Percentiles rank a stretch among this genome's conserved stretches.
These are phyloP conservation scores for Falco naumanni DNA, from an alignment of 2,797 vertebrate genomes.

Conservation along the genomic window DNA sequence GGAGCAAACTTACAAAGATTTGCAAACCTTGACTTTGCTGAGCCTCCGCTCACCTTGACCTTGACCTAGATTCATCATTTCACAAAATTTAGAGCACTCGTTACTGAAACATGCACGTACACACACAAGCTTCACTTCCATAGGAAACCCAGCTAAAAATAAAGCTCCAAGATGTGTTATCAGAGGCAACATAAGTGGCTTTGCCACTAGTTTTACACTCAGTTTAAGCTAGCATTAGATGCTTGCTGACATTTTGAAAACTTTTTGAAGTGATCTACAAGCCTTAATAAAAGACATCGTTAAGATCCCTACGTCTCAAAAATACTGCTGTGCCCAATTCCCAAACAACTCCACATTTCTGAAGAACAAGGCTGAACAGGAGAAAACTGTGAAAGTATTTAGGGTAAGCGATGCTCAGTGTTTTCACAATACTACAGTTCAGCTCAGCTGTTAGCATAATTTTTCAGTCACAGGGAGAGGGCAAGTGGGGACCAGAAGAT, in stretches of 20 bases:
- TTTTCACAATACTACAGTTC: neutral
- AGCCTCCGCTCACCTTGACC: neutral
- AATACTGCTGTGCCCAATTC: neutral
- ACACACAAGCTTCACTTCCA: neutral
- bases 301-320: neutral
- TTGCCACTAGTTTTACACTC: neutral
- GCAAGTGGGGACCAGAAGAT: neutral
- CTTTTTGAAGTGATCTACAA: neutral
- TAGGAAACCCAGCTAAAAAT: neutral
- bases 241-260: neutral
- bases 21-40: neutral
- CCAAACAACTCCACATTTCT: neutral
- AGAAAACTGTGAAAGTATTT: neutral
- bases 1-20: neutral
- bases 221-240: neutral
- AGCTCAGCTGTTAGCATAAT: neutral
- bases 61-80: neutral
- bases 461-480: neutral
- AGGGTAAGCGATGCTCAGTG: neutral
- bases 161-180: neutral
- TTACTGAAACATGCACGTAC: neutral
- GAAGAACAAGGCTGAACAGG: neutral
- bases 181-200: neutral
- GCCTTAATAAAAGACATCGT: neutral
- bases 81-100: neutral